Evolutionary conservation across 1,140 invertebrate species (phyloP), one percentile per base, ranked within the genome.

Genomic region (Drosophila littoralis): DNA sequence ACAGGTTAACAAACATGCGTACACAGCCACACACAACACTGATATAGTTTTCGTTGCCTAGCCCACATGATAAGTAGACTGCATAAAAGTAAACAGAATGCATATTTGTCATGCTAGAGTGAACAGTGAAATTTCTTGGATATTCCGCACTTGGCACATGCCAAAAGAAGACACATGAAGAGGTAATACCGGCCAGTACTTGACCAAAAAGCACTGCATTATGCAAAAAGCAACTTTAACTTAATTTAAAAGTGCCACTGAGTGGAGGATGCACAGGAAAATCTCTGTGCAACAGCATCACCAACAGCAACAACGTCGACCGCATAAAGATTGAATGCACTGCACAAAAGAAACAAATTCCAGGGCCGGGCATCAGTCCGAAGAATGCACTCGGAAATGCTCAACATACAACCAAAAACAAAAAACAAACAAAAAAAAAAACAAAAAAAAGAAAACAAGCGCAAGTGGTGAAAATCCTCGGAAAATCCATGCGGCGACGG

Each of bases 191-290:
- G 45, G 43, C 54, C 55, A 72, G 59, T 54, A 15, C 59, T 75
- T 75, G 82, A 79, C 78, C 79, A 70, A 64, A 79, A 75, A 22
- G 45, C 72, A 79, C 42, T 79, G 55, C 68, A 86, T 86, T 79
- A 79, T 76, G 60, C 61, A 70, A 70, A 46, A 77, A 75, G 54
- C 43, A 66, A 58, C 72, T 71, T 88, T 66, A 86, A 77, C 79
- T 86, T 86, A 58, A 86, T 86, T 81, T 86, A 81, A 86, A 76
- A 76, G 66, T 77, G 68, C 72, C 68, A 79, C 72, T 60, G 66
- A 83, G 67, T 73, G 51, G 50, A 63, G 35, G 28, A 46, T 42
- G 46, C 50, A 28, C 45, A 28, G 22, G 40, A 46, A 40, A 33
- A 71, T 63, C 59, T 42, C 36, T 52, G 42, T 38, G 35, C 35